Conservation (phyloP, 2,888 invertebrate genomes). For the Cancer borealis region DNA sequence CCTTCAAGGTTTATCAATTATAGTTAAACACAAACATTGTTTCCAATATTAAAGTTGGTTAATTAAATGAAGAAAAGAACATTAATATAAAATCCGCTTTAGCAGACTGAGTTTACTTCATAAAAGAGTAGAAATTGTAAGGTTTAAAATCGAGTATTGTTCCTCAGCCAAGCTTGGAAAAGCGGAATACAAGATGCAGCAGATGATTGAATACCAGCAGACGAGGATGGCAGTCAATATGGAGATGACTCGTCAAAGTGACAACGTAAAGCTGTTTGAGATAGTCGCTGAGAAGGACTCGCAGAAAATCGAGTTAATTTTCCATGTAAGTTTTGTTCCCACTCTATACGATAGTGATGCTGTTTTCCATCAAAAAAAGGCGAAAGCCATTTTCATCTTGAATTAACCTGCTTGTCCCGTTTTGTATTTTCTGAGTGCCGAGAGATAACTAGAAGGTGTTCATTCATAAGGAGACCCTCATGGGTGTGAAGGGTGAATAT, state of each 20-base stretch:
- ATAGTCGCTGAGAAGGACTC: not conserved
- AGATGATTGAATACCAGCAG: not conserved
- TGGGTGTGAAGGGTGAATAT: not conserved
- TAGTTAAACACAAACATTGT: not conserved
- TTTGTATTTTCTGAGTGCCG: too few relatives aligned
- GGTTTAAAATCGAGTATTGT: not conserved
- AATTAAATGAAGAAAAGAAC: too few relatives aligned
- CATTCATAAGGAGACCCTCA: not conserved
- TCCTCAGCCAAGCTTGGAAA: conserved; percentile 28
- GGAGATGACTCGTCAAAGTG: not conserved
- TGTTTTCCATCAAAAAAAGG: not conserved
- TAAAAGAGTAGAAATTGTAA: not conserved
- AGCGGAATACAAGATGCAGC: conserved; percentile 18
- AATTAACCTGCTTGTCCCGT: not conserved
- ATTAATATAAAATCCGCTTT: not conserved
- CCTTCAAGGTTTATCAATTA: not conserved
- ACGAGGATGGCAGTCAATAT: not conserved
- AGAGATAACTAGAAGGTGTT: not conserved
- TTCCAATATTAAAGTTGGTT: not conserved
- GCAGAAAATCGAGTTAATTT: not conserved
- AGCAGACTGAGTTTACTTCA: not conserved
- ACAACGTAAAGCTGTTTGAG: conserved; percentile 51
- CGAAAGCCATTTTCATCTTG: not conserved
- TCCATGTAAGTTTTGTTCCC: not conserved
- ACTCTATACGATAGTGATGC: not conserved